phyloP scores from a whole-genome alignment of 2,888 invertebrate species.

The Eupithecia exiguata region DNA sequence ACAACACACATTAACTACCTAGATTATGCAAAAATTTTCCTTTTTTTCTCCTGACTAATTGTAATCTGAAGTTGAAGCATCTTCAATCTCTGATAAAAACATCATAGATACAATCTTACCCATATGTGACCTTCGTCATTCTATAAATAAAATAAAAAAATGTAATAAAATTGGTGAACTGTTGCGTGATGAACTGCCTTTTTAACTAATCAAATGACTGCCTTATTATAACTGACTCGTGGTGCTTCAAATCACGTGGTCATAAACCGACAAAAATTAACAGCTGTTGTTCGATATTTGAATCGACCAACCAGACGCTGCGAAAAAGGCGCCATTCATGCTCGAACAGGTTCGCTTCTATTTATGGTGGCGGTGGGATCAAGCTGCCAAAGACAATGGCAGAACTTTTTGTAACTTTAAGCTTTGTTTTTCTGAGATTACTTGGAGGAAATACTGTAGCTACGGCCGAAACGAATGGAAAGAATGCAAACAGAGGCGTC shows the following conservation, averaged over 20 bases:
- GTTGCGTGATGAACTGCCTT: background rate
- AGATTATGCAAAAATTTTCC: background rate
- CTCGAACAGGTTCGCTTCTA: conserved; percentile 47
- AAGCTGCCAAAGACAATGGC: conserved; percentile 42
- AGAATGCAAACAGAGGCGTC: background rate
- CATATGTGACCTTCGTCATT: background rate
- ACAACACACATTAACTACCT: too few species aligned
- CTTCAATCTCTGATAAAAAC: background rate
- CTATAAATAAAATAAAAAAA: too few species aligned
- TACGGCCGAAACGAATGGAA: background rate
- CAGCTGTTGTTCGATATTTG: conserved; percentile 57
- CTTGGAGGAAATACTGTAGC: background rate
- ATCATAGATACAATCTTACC: background rate
- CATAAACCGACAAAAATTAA: conserved; percentile 33
- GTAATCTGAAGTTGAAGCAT: background rate
- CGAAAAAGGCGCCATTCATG: conserved; percentile 45
- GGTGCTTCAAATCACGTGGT: background rate
- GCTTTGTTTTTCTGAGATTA: background rate
- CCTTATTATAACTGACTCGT: background rate
- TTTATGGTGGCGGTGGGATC: conserved; percentile 55
- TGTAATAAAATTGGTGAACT: too few species aligned
- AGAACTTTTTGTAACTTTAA: conserved; percentile 8
- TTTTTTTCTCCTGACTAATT: background rate
- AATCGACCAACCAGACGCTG: conserved; percentile 50
- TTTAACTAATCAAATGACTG: background rate